A percentile compares a stretch with the other conserved stretches of the same genome.
Conservation (phyloP, 2,888 invertebrate species). For the Eledone cirrhosa region DNA sequence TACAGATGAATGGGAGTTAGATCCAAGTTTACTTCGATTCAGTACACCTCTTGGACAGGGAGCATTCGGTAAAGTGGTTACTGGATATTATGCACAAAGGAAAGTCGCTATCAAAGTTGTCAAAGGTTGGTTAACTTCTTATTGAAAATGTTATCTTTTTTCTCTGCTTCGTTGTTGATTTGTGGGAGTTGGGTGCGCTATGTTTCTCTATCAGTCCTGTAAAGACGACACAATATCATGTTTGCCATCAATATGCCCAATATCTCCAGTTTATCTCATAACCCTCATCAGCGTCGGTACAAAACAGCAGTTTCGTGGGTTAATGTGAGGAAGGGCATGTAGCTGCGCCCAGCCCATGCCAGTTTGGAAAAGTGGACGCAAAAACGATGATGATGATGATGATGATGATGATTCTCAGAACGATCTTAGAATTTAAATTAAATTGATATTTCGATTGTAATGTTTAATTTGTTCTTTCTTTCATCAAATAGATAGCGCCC, state of each 20-base stretch:
- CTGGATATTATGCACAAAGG: constrained; percentile 57
- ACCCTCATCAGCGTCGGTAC: too few species aligned
- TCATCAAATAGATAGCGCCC: constrained; percentile 61
- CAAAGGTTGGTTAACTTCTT: constrained; percentile 70
- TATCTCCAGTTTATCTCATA: too few species aligned
- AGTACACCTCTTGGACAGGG: constrained; percentile 63
- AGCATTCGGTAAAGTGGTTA: constrained; percentile 64
- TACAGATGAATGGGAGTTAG: constrained; percentile 63
- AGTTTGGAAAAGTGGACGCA: too few species aligned
- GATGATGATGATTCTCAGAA: too few species aligned
- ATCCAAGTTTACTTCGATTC: constrained; percentile 56
- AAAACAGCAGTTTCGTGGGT: too few species aligned
- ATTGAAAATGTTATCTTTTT: background rate
- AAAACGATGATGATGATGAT: too few species aligned
- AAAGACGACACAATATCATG: too few species aligned
- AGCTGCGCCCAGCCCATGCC: too few species aligned
- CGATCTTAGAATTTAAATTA: background rate
- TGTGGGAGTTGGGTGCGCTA: too few species aligned
- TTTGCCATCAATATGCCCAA: too few species aligned
- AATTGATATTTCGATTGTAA: background rate
- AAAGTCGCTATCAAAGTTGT: constrained; percentile 80
- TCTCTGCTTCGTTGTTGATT: background rate
- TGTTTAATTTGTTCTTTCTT: background rate
- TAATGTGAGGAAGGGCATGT: too few species aligned
- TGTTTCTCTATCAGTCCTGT: too few species aligned